These are phyloP conservation scores for Pelobates fuscus DNA, from an alignment of 2,113 vertebrate genomes.

Conservation along the genomic window DNA sequence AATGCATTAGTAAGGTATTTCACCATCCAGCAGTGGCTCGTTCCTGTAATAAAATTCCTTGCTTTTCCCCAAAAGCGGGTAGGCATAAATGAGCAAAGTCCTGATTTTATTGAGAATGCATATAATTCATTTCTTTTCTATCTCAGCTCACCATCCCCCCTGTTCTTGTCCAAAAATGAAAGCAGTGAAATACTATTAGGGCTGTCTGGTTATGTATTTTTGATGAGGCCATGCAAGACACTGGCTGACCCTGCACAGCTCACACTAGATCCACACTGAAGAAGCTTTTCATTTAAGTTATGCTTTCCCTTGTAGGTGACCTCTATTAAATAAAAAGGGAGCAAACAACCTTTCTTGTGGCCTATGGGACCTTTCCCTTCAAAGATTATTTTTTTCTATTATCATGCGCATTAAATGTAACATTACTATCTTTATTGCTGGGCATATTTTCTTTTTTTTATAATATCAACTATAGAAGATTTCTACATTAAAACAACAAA, in stretches of 20 bases:
- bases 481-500: constrained; percentile 4
- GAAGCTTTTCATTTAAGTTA: constrained; percentile 82
- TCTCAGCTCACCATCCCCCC: constrained; percentile 57
- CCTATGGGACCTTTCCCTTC: constrained; percentile 73
- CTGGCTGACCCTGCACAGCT: constrained; percentile 78
- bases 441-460: constrained; percentile 64
- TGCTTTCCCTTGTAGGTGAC: constrained; percentile 80
- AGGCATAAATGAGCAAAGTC: constrained; percentile 36
- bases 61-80: constrained; percentile 30
- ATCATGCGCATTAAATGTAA: constrained; percentile 82
- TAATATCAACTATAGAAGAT: constrained; percentile 55
- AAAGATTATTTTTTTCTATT: constrained; percentile 81
- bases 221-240: constrained; percentile 81
- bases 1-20: background rate
- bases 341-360: constrained; percentile 71
- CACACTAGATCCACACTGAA: constrained; percentile 79
- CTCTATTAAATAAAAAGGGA: constrained; percentile 78
- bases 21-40: background rate
- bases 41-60: constrained; percentile 37
- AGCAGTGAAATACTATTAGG: constrained; percentile 82
- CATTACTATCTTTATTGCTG: constrained; percentile 68
- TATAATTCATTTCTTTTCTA: constrained; percentile 45
- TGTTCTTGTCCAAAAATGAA: constrained; percentile 76
- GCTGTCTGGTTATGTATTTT: constrained; percentile 83
- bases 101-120: constrained; percentile 46